Conservation (phyloP, 2,113 vertebrate genomes). For the Labeo catla region DNA sequence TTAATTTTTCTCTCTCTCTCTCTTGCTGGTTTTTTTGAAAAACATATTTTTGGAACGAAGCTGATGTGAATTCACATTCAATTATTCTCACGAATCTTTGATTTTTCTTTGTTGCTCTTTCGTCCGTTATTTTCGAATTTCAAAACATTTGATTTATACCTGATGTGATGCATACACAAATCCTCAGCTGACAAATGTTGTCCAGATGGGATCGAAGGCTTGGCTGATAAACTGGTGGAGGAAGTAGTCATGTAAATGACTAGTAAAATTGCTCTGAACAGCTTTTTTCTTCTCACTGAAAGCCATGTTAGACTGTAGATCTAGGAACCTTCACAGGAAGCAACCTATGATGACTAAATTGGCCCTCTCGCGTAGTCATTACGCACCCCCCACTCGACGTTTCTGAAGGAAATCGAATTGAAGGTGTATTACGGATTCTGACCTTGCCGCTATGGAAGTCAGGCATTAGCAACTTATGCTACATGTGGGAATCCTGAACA, state of each 20-base stretch:
- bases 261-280: slow-evolving; percentile 73
- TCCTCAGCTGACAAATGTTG: slow-evolving; percentile 63
- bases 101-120: slow-evolving; percentile 39
- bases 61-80: slow-evolving; percentile 60
- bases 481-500: slow-evolving; percentile 46
- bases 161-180: slow-evolving; percentile 58
- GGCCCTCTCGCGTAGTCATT: slow-evolving; percentile 69
- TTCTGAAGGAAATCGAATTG: slow-evolving; percentile 68
- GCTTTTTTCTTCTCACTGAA: slow-evolving; percentile 70
- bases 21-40: background rate
- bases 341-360: slow-evolving; percentile 75
- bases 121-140: slow-evolving; percentile 29
- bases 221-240: slow-evolving; percentile 71
- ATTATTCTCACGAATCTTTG: slow-evolving; percentile 35
- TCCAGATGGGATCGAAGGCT: slow-evolving; percentile 73
- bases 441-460: slow-evolving; percentile 56
- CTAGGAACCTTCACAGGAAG: slow-evolving; percentile 71
- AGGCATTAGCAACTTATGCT: slow-evolving; percentile 47
- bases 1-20: slow-evolving; percentile 23
- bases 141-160: slow-evolving; percentile 62
- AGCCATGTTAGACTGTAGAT: slow-evolving; percentile 63
- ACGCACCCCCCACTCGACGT: slow-evolving; percentile 53
- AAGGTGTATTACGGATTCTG: slow-evolving; percentile 66
- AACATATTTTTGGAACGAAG: slow-evolving; percentile 15
- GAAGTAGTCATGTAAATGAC: slow-evolving; percentile 80